A percentile compares a stretch with the other conserved stretches of the same genome.
phyloP scores from a whole-genome alignment of 2,797 vertebrate genomes.

The Tachyglossus aculeatus region DNA sequence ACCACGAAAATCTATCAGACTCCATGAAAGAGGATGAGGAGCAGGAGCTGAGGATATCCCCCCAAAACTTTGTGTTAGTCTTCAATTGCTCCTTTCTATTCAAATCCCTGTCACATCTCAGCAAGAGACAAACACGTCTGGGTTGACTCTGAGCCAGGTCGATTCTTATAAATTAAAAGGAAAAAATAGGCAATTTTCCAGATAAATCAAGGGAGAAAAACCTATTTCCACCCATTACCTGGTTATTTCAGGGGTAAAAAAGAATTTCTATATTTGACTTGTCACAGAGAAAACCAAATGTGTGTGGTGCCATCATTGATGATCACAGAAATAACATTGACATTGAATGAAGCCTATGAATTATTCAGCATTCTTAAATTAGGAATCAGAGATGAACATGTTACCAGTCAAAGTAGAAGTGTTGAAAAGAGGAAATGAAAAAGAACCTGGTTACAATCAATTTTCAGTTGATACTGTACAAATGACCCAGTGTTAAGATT shows the following conservation, averaged over 20 bases:
- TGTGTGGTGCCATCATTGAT: background rate
- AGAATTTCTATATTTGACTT: no score
- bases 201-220: conserved; percentile 15
- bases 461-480: conserved; percentile 18
- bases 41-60: conserved; percentile 10
- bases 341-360: conserved; percentile 33
- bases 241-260: no score
- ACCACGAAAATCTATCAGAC: conserved; percentile 12
- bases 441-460: conserved; percentile 1
- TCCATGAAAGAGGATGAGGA: conserved; percentile 1
- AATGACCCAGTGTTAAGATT: background rate
- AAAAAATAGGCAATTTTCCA: background rate
- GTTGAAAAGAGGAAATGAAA: background rate
- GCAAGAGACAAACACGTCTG: background rate
- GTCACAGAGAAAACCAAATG: no score
- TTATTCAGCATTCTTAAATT: conserved; percentile 36
- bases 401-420: conserved; percentile 24
- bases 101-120: no score
- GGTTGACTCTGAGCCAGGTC: background rate
- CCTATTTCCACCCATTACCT: no score
- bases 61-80: conserved; percentile 34
- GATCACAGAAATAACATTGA: background rate
- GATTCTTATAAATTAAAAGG: no score
- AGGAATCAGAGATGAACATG: conserved; percentile 37
- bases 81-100: conserved; percentile 36